Conservation (phyloP, 2,797 vertebrate genomes). For the Eupleurogrammus muticus region DNA sequence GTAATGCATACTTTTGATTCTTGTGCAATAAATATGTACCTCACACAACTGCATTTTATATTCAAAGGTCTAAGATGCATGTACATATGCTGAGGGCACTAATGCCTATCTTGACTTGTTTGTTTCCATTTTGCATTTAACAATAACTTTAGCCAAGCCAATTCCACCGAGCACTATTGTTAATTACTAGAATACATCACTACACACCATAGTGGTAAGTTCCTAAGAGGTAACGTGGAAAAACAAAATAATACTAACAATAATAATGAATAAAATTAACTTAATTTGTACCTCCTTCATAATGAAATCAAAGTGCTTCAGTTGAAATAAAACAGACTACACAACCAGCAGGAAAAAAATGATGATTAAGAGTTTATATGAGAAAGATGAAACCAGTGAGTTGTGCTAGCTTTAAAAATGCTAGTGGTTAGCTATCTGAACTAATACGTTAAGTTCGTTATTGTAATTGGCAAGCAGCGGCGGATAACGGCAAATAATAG, state of each 20-base stretch:
- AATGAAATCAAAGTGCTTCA: neutral
- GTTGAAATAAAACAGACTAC: neutral
- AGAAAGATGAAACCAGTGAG: neutral
- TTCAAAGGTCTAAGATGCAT: neutral
- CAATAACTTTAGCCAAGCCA: neutral
- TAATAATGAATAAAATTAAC: neutral
- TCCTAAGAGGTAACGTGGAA: neutral
- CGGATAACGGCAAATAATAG: neutral
- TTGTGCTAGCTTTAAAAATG: conserved; percentile 26
- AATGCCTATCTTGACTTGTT: neutral
- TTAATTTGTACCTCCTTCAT: neutral
- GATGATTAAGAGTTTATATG: neutral
- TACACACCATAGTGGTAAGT: neutral
- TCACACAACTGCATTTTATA: neutral
- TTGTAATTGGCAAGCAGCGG: neutral
- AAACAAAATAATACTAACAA: neutral
- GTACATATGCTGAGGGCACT: conserved; percentile 43
- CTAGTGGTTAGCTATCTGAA: conserved; percentile 29
- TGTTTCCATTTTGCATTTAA: neutral
- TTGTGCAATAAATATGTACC: too few relatives aligned
- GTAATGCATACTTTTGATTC: too few relatives aligned
- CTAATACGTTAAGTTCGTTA: conserved; percentile 8
- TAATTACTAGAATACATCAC: neutral
- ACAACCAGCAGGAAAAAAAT: neutral
- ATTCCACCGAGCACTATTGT: neutral